These are phyloP conservation scores for Nymphalis c-album DNA, from an alignment of 2,888 invertebrate species.

Conservation along the genomic window DNA sequence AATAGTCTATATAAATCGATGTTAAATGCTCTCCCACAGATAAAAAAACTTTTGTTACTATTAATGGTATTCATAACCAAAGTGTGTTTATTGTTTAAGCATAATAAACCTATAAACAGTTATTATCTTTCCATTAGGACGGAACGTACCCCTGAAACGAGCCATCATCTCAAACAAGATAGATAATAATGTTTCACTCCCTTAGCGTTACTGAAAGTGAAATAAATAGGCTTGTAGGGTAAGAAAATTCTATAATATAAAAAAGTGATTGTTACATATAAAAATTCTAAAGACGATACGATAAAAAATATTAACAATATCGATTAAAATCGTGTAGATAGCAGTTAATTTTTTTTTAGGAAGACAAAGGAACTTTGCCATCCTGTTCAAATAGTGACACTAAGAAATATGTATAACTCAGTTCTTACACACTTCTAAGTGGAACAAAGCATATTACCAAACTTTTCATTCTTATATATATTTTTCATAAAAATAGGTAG, in stretches of 20 bases:
- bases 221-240: conserved; percentile 6
- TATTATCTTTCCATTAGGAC: conserved; percentile 63
- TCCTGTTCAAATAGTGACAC: too few relatives aligned
- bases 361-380: too few relatives aligned
- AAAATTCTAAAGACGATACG: too few relatives aligned
- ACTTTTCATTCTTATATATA: too few relatives aligned
- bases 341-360: too few relatives aligned
- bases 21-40: neutral
- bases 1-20: too few relatives aligned
- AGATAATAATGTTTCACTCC: conserved; percentile 22
- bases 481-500: too few relatives aligned
- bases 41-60: neutral
- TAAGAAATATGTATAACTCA: too few relatives aligned
- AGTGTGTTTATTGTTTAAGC: conserved; percentile 17
- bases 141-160: conserved; percentile 23
- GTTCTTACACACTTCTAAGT: too few relatives aligned
- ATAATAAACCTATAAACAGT: conserved; percentile 50
- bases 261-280: neutral
- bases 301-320: too few relatives aligned
- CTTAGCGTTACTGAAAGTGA: conserved; percentile 14
- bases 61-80: conserved; percentile 1
- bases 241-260: neutral
- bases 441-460: too few relatives aligned
- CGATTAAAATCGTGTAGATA: too few relatives aligned
- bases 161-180: conserved; percentile 28